Evolutionary conservation across 2,113 vertebrate species (phyloP), one percentile per base, ranked within the genome.

Genomic region (Sciurus niger): DNA sequence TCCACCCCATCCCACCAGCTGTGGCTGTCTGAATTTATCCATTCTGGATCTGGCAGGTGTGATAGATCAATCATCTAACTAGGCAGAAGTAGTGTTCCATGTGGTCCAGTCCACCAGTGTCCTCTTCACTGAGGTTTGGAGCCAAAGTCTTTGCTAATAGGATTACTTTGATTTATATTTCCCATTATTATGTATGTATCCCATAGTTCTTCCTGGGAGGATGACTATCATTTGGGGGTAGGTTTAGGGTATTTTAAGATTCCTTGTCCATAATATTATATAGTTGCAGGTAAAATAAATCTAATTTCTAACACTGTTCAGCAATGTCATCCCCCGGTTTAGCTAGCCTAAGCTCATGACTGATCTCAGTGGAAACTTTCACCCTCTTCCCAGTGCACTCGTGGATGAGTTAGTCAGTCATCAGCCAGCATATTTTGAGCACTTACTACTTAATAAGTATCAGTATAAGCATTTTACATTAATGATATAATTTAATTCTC

Each of bases 361-460:
- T 94, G 9, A 79, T 78, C 40, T 91, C 40, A 85, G 37, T 51
- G 48, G n/a, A 17, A 84, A 20, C 51, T 63, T 89, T 68, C 72
- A 79, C 76, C 46, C 20, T 77, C 72, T 94, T 93, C 20, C 25
- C 18, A 82, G 12, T 37, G 68, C 9, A 94, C 40, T 78, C 37
- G 37, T 43, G 46, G 80, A 72, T 94, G 85, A 86, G 40, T 86
- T 79, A 30, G n/a, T 60, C 34, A 90, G 70, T 76, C 83, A 91
- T 83, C 73, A 92, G 68, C 24, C 53, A 96, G 55, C 8, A 30
- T 63, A 55, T 92, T 95, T 94, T 76, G 48, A 93, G 16, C 12
- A 84, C 34, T 92, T 95, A 89, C 70, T 94, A 20, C 68, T 95
- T 85, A 68, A 20, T 92, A 90, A 73, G 55, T 6, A 20, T 20